A percentile compares a stretch with the other conserved stretches of the same genome.
Evolutionary conservation across 2,797 vertebrate genomes (phyloP).

Genomic region (Propithecus deckenii): DNA sequence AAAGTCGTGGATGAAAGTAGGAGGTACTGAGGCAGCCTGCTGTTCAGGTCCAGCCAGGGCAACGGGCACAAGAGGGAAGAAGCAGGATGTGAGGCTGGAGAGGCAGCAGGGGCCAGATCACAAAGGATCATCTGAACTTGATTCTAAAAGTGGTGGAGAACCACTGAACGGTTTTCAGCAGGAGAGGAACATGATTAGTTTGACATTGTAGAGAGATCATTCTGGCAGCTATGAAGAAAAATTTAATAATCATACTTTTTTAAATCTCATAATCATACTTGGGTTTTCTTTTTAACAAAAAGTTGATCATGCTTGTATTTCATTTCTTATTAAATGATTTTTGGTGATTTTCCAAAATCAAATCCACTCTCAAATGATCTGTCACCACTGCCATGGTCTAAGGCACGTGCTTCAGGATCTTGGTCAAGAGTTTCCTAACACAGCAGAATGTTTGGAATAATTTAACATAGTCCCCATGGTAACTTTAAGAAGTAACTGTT

Average conservation of each 20-base stretch:
- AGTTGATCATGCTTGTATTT: constrained; percentile 21
- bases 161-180: background rate
- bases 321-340: constrained; percentile 5
- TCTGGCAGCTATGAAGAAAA: background rate
- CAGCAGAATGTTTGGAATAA: constrained; percentile 10
- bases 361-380: constrained; percentile 26
- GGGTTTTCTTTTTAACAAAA: constrained; percentile 25
- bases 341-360: constrained; percentile 49
- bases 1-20: background rate
- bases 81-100: background rate
- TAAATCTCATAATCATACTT: background rate
- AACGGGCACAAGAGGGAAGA: background rate
- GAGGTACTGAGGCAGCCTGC: background rate
- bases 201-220: constrained; percentile 45
- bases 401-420: background rate
- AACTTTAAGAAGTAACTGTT: background rate
- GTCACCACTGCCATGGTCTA: background rate
- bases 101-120: background rate
- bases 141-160: background rate
- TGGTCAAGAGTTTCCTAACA: background rate
- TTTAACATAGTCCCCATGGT: background rate
- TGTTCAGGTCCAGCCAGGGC: no score
- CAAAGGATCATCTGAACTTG: background rate
- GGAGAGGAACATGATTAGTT: background rate
- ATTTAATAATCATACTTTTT: background rate